Percentiles rank a stretch among this genome's conserved stretches.
These are phyloP conservation scores for Pomacea maculata DNA, from an alignment of 1,140 invertebrate genomes.

Conservation along the genomic window DNA sequence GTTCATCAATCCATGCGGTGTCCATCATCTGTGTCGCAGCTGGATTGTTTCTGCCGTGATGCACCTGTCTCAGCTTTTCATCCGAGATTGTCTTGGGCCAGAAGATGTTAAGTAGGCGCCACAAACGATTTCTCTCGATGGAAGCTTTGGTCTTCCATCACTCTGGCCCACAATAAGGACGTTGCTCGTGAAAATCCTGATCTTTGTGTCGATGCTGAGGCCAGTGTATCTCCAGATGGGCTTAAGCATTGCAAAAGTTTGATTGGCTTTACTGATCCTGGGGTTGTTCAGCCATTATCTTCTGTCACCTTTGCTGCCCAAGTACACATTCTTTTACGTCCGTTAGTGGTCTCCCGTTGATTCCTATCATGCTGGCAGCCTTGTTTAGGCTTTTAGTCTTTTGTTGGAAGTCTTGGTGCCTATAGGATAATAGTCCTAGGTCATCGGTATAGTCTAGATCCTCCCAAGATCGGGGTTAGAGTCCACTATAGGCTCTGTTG, in stretches of 20 bases:
- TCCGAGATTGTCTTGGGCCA: neutral
- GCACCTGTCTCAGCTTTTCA: no score
- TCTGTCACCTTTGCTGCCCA: slow-evolving; percentile 6
- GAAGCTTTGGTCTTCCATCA: neutral
- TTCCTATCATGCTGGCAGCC: no score
- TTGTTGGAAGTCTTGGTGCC: neutral
- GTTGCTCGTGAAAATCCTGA: slow-evolving; percentile 8
- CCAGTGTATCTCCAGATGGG: slow-evolving; percentile 19
- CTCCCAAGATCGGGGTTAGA: neutral
- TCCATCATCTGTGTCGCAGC: slow-evolving; percentile 3
- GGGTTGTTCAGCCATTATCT: neutral
- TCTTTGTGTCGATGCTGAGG: slow-evolving; percentile 28
- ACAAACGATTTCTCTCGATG: slow-evolving; percentile 1
- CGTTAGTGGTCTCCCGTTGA: no score
- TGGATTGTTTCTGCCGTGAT: no score
- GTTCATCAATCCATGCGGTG: slow-evolving; percentile 12
- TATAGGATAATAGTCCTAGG: no score
- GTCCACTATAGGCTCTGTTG: neutral
- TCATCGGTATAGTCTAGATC: neutral
- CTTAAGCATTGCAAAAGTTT: no score
- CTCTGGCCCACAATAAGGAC: slow-evolving; percentile 18
- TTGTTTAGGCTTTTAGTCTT: neutral
- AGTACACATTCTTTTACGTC: neutral
- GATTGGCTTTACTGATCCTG: slow-evolving; percentile 20
- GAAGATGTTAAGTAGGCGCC: slow-evolving; percentile 14